These are phyloP conservation scores for Drosophila kanekoi DNA, from an alignment of 2,888 invertebrate species.

Conservation along the genomic window DNA sequence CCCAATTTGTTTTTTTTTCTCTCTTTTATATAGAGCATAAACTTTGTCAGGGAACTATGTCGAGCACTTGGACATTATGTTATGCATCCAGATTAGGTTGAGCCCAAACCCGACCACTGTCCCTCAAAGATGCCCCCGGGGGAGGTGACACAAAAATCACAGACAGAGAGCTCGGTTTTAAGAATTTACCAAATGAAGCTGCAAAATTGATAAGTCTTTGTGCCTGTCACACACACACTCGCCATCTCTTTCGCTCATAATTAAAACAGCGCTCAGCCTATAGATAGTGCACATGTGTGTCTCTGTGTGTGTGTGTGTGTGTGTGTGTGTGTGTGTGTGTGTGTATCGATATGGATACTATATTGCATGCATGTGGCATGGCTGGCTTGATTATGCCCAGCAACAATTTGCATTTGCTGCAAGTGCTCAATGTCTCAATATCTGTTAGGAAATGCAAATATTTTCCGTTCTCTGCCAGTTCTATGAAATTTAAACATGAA, in stretches of 20 bases:
- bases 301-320: not conserved
- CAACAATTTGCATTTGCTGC: slow-evolving; percentile 57
- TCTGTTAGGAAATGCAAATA: slow-evolving; percentile 66
- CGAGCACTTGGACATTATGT: slow-evolving; percentile 25
- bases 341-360: not conserved
- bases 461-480: slow-evolving; percentile 32
- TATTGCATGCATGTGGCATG: slow-evolving; percentile 13
- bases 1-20: not conserved
- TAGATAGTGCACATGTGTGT: slow-evolving; percentile 1
- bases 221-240: slow-evolving; percentile 1
- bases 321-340: slow-evolving; percentile 3
- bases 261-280: slow-evolving; percentile 30
- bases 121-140: slow-evolving; percentile 29
- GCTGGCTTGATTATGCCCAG: slow-evolving; percentile 43
- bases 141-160: slow-evolving; percentile 53
- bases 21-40: not conserved
- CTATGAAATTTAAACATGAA: slow-evolving; percentile 73
- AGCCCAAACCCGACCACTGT: not conserved
- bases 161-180: slow-evolving; percentile 5
- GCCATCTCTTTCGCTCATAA: slow-evolving; percentile 24
- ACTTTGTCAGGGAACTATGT: slow-evolving; percentile 11
- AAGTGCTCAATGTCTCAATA: slow-evolving; percentile 58
- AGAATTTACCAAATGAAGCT: slow-evolving; percentile 29
- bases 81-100: slow-evolving; percentile 34
- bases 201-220: slow-evolving; percentile 60